phyloP scores from a whole-genome alignment of 2,888 invertebrate genomes.

The Dryococelus australis region DNA sequence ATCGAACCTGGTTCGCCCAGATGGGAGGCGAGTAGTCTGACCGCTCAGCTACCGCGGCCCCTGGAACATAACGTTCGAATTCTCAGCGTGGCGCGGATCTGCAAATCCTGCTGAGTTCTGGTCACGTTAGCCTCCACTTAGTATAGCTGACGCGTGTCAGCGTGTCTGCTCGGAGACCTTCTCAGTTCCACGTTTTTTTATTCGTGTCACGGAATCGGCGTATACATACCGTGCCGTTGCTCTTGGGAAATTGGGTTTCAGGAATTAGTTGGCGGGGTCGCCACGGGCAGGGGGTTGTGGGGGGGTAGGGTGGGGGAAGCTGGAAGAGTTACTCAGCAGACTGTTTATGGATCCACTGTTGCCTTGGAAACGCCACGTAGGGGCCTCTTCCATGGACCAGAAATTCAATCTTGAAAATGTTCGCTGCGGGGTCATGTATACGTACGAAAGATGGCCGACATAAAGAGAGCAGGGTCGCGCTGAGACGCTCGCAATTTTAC shows the following conservation, averaged over 20 bases:
- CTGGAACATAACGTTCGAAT: too few relatives aligned
- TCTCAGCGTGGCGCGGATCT: too few relatives aligned
- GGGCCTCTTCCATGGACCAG: background rate
- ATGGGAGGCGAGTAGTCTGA: too few relatives aligned
- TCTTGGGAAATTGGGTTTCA: background rate
- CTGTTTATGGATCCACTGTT: background rate
- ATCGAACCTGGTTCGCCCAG: too few relatives aligned
- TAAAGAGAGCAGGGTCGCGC: too few relatives aligned
- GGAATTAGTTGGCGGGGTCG: background rate
- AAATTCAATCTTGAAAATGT: constrained; percentile 9
- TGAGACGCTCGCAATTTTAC: too few relatives aligned
- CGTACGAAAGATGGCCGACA: background rate
- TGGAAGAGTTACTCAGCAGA: background rate
- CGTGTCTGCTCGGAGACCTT: too few relatives aligned
- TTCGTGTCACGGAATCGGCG: background rate
- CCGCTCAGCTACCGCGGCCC: too few relatives aligned
- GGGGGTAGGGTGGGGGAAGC: background rate
- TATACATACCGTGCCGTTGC: background rate
- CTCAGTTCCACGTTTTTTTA: background rate
- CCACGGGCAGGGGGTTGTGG: too few relatives aligned
- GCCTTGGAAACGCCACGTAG: background rate
- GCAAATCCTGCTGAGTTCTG: too few relatives aligned
- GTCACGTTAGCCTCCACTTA: too few relatives aligned
- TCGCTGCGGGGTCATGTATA: background rate
- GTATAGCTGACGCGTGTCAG: too few relatives aligned